A percentile compares a stretch with the other conserved stretches of the same genome.
Conservation (phyloP, 1,140 invertebrate genomes). For the Amphibalanus amphitrite region DNA sequence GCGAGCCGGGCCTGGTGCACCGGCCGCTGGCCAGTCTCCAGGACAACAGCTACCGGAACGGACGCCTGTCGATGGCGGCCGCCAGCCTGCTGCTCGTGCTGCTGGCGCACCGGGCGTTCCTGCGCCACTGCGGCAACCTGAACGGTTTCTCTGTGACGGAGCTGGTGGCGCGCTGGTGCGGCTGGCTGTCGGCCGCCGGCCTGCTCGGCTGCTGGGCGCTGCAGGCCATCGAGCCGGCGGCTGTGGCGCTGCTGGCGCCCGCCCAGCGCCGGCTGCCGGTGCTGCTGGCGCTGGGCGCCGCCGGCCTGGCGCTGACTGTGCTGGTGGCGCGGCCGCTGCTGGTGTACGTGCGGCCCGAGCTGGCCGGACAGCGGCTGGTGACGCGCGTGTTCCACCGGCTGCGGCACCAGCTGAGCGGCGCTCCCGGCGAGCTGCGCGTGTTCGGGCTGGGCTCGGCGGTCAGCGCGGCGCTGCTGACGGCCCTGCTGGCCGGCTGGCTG, state of each 20-base stretch:
- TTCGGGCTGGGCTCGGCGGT: constrained; percentile 21
- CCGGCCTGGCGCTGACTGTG: constrained; percentile 6
- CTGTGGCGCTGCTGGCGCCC: constrained; percentile 13
- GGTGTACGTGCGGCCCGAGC: constrained; percentile 17
- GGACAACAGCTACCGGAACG: constrained; percentile 21
- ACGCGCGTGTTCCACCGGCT: constrained; percentile 16
- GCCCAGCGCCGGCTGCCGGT: constrained; percentile 17
- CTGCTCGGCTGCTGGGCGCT: constrained; percentile 49
- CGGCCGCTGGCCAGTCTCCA: constrained; percentile 16
- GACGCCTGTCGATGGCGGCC: constrained; percentile 29
- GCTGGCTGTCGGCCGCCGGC: constrained; percentile 46
- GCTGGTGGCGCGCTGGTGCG: constrained; percentile 42
- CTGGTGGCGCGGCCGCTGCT: constrained; percentile 15
- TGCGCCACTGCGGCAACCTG: constrained; percentile 54
- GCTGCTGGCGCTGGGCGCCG: constrained; percentile 11
- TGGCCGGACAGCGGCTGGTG: constrained; percentile 19
- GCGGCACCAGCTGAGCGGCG: constrained; percentile 25
- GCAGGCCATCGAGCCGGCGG: constrained; percentile 30
- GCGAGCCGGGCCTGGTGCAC: constrained; percentile 24
- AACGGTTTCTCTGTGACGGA: constrained; percentile 44
- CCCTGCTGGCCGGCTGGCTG: constrained; percentile 19
- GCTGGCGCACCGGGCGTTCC: constrained; percentile 41
- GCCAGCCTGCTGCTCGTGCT: constrained; percentile 38
- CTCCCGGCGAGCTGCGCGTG: constrained; percentile 21
- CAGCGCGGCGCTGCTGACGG: constrained; percentile 21